Conservation (phyloP, 2,888 invertebrate species). For the Agrotis clavis region DNA sequence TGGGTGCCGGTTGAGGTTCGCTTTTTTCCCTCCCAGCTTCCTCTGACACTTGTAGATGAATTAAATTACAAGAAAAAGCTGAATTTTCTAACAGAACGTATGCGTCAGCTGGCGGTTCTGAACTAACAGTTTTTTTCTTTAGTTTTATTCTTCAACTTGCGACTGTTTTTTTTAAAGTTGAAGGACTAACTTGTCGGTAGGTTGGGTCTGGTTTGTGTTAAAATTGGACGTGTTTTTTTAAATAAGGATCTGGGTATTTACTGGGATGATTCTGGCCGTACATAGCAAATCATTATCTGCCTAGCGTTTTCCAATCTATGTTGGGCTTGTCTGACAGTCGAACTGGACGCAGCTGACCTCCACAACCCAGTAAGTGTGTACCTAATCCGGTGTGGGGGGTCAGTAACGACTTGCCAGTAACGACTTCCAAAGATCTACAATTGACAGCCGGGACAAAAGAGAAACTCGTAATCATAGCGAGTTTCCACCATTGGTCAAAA, state of each 20-base stretch:
- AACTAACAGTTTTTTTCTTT: slow-evolving; percentile 20
- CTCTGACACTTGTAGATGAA: slow-evolving; percentile 70
- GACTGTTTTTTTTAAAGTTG: slow-evolving; percentile 24
- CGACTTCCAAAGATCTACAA: too few species aligned
- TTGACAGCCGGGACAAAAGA: too few species aligned
- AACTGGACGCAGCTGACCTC: too few species aligned
- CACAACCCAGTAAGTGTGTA: too few species aligned
- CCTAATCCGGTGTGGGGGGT: too few species aligned
- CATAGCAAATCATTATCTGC: not conserved
- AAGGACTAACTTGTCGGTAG: slow-evolving; percentile 24
- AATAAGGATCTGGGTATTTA: not conserved
- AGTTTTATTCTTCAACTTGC: slow-evolving; percentile 14
- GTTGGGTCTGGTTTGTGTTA: not conserved
- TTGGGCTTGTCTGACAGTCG: too few species aligned
- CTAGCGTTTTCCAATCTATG: too few species aligned
- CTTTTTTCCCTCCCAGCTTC: slow-evolving; percentile 60
- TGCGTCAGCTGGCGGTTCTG: slow-evolving; percentile 57
- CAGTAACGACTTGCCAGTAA: too few species aligned
- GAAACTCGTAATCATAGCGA: too few species aligned
- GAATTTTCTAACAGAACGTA: slow-evolving; percentile 57
- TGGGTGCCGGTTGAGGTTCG: slow-evolving; percentile 56
- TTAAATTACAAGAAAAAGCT: slow-evolving; percentile 73
- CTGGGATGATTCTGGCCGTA: not conserved
- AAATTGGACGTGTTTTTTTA: not conserved
- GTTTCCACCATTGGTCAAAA: too few species aligned